Percentiles rank a stretch among this genome's conserved stretches.
These are phyloP conservation scores for Vombatus ursinus DNA, from an alignment of 2,113 vertebrate species.

Conservation along the genomic window DNA sequence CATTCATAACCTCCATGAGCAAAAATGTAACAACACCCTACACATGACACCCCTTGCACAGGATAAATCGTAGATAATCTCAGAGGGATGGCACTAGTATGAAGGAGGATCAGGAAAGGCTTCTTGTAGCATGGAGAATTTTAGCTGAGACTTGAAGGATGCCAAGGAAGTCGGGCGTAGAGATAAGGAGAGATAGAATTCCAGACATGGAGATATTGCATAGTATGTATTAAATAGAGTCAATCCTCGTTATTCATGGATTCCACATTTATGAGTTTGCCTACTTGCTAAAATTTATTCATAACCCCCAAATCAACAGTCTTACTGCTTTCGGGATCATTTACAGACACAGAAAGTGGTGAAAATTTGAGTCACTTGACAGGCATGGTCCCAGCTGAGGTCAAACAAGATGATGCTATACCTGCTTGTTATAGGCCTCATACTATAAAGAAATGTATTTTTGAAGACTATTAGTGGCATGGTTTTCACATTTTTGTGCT, in stretches of 20 bases:
- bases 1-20: not conserved
- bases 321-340: not conserved
- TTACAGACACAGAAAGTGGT: not conserved
- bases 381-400: not conserved
- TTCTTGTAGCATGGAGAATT: not conserved
- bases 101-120: not conserved
- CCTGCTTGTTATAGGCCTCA: not conserved
- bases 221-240: not conserved
- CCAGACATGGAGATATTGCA: not conserved
- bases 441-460: not conserved
- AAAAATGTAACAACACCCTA: not conserved
- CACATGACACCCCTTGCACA: not conserved
- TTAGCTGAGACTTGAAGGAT: not conserved
- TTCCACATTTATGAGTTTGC: not conserved
- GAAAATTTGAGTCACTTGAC: not conserved
- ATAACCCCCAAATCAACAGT: not conserved
- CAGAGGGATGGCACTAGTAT: not conserved
- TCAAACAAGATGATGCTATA: not conserved
- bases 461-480: not conserved
- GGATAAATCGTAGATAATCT: not conserved
- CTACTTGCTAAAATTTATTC: not conserved
- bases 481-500: not conserved
- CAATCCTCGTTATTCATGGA: not conserved
- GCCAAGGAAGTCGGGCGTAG: not conserved
- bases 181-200: not conserved